A percentile compares a stretch with the other conserved stretches of the same genome.
phyloP scores from a whole-genome alignment of 1,140 invertebrate species.

The Mya arenaria region DNA sequence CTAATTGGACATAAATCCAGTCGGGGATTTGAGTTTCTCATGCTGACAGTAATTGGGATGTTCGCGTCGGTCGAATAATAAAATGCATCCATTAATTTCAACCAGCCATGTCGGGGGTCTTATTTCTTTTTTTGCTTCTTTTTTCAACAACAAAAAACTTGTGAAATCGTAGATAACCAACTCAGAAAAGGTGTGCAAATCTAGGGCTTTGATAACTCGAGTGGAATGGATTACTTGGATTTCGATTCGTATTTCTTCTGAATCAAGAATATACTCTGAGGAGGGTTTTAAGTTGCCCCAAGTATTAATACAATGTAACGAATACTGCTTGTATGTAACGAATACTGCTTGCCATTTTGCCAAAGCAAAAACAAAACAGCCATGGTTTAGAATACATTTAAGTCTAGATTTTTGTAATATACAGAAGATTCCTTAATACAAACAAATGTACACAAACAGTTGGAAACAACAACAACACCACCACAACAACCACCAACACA shows the following conservation, averaged over 20 bases:
- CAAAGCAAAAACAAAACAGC: no score
- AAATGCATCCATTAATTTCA: background rate
- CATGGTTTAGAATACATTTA: no score
- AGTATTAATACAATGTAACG: no score
- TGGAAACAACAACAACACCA: no score
- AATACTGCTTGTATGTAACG: no score
- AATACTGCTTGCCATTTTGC: no score
- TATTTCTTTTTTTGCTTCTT: background rate
- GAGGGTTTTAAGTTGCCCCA: background rate
- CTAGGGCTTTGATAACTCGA: no score
- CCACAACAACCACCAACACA: no score
- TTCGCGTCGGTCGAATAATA: background rate
- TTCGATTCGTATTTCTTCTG: background rate
- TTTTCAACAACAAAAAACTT: background rate
- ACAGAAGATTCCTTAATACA: no score
- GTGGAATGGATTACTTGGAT: background rate
- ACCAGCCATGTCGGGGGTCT: background rate
- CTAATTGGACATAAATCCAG: conserved; percentile 1
- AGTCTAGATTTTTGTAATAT: no score
- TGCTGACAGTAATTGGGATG: conserved; percentile 1
- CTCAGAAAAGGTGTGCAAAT: background rate
- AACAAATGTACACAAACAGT: no score
- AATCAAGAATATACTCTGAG: background rate
- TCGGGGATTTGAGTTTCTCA: background rate
- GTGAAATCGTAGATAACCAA: background rate